A percentile compares a stretch with the other conserved stretches of the same genome.
phyloP scores from a whole-genome alignment of 2,797 vertebrate genomes.

The Rhabdomys pumilio region DNA sequence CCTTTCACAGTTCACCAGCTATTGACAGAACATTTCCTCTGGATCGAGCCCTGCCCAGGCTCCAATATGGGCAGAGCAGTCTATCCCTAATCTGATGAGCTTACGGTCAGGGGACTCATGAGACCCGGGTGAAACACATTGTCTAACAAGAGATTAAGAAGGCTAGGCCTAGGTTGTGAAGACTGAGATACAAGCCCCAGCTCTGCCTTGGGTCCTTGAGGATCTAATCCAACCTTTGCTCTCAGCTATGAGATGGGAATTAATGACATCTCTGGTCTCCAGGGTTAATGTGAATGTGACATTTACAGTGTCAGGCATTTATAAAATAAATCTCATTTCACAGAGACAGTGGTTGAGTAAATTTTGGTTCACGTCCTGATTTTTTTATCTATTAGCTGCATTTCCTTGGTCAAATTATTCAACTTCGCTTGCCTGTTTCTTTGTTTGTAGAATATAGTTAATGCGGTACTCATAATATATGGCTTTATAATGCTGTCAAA shows the following conservation, averaged over 20 bases:
- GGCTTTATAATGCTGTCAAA: constrained; percentile 22
- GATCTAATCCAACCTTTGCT: not conserved
- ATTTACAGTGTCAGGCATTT: not conserved
- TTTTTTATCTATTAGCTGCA: constrained; percentile 11
- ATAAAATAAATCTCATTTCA: constrained; percentile 43
- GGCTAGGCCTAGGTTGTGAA: not conserved
- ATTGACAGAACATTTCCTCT: not conserved
- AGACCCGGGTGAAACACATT: not conserved
- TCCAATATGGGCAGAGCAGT: not conserved
- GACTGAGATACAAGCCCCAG: not conserved
- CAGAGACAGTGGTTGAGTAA: not conserved
- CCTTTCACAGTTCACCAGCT: not conserved
- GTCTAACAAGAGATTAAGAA: not conserved
- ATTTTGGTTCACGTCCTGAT: constrained; percentile 9
- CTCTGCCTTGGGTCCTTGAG: not conserved
- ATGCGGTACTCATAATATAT: not conserved
- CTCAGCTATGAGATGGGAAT: not conserved
- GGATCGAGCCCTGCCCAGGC: not conserved
- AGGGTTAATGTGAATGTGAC: not conserved
- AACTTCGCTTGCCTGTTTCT: not conserved
- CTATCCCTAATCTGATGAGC: not conserved
- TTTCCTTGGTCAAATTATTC: constrained; percentile 67
- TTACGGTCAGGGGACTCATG: not conserved
- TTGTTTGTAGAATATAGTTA: constrained; percentile 32
- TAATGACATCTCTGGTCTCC: not conserved